Percentiles rank a stretch among this genome's conserved stretches.
Evolutionary conservation across 2,797 vertebrate genomes (phyloP).

Genomic region (Platyrinchus mystaceus): DNA sequence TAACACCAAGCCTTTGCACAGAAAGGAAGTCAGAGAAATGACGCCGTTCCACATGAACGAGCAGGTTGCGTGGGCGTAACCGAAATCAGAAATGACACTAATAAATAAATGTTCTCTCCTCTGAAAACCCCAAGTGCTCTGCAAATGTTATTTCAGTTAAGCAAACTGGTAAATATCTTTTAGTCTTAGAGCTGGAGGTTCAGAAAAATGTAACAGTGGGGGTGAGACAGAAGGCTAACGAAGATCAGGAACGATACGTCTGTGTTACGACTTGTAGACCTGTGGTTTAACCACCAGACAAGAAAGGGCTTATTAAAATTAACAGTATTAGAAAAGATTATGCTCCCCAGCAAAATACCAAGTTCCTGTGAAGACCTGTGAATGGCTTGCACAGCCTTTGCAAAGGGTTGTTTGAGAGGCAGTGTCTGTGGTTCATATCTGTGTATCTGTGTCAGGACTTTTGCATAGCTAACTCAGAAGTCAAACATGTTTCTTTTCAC

Average conservation of each 20-base stretch:
- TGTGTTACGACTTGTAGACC: slow-evolving; percentile 19
- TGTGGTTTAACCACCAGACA: slow-evolving; percentile 58
- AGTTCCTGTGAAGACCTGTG: slow-evolving; percentile 48
- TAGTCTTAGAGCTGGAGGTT: background rate
- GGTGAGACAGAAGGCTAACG: background rate
- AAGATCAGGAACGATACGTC: background rate
- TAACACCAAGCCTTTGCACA: slow-evolving; percentile 7
- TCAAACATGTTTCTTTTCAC: background rate
- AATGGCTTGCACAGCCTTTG: background rate
- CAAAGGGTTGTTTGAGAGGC: background rate
- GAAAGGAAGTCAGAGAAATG: slow-evolving; percentile 54
- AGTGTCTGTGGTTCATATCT: background rate
- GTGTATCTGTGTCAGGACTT: background rate
- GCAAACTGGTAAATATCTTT: background rate
- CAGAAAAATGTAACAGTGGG: background rate
- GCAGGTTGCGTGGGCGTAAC: slow-evolving; percentile 26
- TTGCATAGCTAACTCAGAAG: background rate
- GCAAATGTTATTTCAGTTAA: background rate
- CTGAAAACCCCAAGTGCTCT: background rate
- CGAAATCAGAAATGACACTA: background rate
- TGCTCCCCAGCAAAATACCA: slow-evolving; percentile 18
- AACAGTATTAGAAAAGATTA: slow-evolving; percentile 35
- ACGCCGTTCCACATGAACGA: slow-evolving; percentile 20
- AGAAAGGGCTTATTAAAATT: slow-evolving; percentile 50
- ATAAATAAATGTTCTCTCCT: slow-evolving; percentile 33